A percentile compares a stretch with the other conserved stretches of the same genome.
Conservation (phyloP, 2,888 invertebrate species). For the Nomada ruficornis region DNA sequence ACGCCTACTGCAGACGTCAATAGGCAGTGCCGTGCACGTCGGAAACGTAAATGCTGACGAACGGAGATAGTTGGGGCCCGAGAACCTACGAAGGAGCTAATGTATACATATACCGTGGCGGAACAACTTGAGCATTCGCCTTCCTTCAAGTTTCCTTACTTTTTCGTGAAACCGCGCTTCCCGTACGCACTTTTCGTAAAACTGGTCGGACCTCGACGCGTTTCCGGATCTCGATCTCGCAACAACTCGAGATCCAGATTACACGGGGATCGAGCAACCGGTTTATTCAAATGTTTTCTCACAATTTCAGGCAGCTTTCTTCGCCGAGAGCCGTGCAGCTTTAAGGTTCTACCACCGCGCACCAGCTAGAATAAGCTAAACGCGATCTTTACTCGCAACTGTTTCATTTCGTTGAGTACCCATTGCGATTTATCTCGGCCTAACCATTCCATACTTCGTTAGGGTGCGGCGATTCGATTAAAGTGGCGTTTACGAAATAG, state of each 20-base stretch:
- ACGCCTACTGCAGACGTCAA: constrained; percentile 85
- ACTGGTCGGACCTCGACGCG: background rate
- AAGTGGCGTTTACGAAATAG: constrained; percentile 3
- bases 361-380: background rate
- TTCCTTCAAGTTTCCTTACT: background rate
- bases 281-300: constrained; percentile 7
- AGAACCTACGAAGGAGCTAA: background rate
- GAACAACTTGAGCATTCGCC: too few species aligned
- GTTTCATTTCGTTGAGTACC: background rate
- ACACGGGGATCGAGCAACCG: constrained; percentile 3
- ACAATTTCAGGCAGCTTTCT: background rate
- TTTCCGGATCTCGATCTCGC: background rate
- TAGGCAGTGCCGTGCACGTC: constrained; percentile 81
- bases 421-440: too few species aligned
- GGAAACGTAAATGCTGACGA: constrained; percentile 27
- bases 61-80: constrained; percentile 28
- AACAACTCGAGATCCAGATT: constrained; percentile 4
- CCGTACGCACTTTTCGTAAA: background rate
- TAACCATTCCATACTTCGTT: too few species aligned
- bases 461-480: too few species aligned
- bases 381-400: background rate
- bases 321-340: background rate
- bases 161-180: background rate
- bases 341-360: background rate
- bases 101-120: too few species aligned